Evolutionary conservation across 35 echinoderm and acorn worm species (phyloP), one percentile per base, ranked within the genome.

Genomic region (Chiridota heheva): DNA sequence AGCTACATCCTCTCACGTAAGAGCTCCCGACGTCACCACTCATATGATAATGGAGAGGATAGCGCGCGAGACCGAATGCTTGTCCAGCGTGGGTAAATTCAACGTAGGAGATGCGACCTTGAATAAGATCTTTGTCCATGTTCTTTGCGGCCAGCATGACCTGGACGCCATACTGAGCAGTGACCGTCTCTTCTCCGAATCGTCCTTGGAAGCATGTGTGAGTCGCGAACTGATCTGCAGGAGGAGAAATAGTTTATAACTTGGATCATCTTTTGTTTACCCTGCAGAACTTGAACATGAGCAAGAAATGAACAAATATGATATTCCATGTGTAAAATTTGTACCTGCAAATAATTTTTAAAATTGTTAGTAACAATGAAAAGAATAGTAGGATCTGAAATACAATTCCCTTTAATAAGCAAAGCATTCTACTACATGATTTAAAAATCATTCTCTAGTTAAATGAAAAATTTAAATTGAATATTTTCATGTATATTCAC

Each of bases 1-100:
- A 71, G 30, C 83, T 77, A 77, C 89, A 86, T 0, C 82, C 89
- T 40, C 89, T 73, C 2, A 92, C 89, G 58, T 92, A 92, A 12
- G 83, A 86, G 22, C 48, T 78, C 20, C 77, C 45, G 5, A 93
- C 62, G 58, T 93, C 63, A 40, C 90, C 90, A 40, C 67, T 83
- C 32, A 93, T 48, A 72, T 93, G 90, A 56, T 83, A 93, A 62
- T 93, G 90, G n/a, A 93, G 87, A 8, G 90, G 78, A 51, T 93
- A 93, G 18, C 90, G 84, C 27, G 84, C 90, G 1, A 93, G 79
- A 46, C 90, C 78, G 85, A 93, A 93, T 24, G 84, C 84, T 39
- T 93, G 90, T 24, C 90, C 90, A 20, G 85, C 84, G 35, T 93
- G 84, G 12, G 84, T 87, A 59, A 93, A 69, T 51, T 93, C 90